Evolutionary conservation across 1,140 invertebrate genomes (phyloP), one percentile per base, ranked within the genome.

Genomic region (Neelides sp.): DNA sequence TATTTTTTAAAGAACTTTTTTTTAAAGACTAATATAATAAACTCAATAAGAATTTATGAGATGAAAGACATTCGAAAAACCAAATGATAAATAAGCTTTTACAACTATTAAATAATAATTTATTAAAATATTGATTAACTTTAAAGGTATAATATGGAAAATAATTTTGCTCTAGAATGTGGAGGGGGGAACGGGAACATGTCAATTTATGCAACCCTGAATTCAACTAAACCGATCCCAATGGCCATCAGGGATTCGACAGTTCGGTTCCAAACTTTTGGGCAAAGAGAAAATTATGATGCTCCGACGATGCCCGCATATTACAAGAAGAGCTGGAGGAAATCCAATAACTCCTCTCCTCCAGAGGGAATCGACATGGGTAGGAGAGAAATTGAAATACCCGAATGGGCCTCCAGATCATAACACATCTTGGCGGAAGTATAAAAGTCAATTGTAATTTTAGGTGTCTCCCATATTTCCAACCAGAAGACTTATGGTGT

Each of bases 191-290:
- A 13, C 13, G 45, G 46, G 19, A 54, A 45, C 24, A 54, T 53
- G 51, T 58, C 56, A 22, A 52, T 58, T 20, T 58, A 58, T 27
- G 56, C 56, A 2, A 58, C 56, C 4, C 23, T 58, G n/a, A 58
- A 58, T 41, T 54, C 51, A 1, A 50, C 43, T 2, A 54, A 58
- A 15, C 44, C 52, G 1, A 58, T 58, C 28, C 56, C 56, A 37
- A 51, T 58, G 52, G 45, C 53, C 8, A 58, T 58, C 8, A 34
- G 28, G n/a, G 56, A 58, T 27, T 48, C 48, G 7, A 58, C 56
- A 10, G 52, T 58, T 10, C 7, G 56, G 17, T 52, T 58, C 17
- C 56, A 54, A 28, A 54, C 47, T 12, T 58, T 58, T 52, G 56
- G 43, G 3, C 48, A 53, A 35, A 13, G 28, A 36, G 56, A 58